These are phyloP conservation scores for Nymphalis polychloros DNA, from an alignment of 2,888 invertebrate genomes.

Conservation along the genomic window DNA sequence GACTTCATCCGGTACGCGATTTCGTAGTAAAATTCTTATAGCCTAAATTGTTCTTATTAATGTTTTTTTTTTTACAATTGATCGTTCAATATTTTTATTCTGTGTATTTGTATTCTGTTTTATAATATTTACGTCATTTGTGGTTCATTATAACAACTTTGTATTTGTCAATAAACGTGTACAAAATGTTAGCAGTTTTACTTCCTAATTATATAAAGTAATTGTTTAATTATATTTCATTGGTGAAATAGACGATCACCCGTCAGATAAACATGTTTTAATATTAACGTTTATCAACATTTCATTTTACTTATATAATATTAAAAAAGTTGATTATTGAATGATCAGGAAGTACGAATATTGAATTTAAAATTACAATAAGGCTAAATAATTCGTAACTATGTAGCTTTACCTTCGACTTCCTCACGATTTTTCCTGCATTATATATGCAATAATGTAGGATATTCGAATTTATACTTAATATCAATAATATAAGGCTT, in stretches of 20 bases:
- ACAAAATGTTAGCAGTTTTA: no score
- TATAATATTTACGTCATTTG: no score
- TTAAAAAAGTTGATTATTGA: not conserved
- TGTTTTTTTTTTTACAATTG: not conserved
- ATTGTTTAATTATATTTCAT: no score
- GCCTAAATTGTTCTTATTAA: slow-evolving; percentile 1
- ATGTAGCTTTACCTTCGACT: slow-evolving; percentile 19
- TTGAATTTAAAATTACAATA: not conserved
- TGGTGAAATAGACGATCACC: no score
- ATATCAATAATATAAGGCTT: not conserved
- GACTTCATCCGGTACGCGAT: slow-evolving; percentile 52
- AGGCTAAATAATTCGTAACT: slow-evolving; percentile 5
- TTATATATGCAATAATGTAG: slow-evolving; percentile 18
- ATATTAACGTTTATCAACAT: not conserved
- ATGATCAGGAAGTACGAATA: slow-evolving; percentile 17
- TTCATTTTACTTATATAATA: not conserved
- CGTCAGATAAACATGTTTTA: no score
- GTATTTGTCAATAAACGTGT: no score
- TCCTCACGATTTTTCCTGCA: slow-evolving; percentile 35
- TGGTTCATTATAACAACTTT: no score
- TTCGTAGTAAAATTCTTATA: slow-evolving; percentile 30
- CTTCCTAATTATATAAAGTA: no score
- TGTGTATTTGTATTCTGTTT: not conserved
- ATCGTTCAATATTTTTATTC: not conserved
- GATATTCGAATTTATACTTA: slow-evolving; percentile 9